These are phyloP conservation scores for Neodiprion pinetum DNA, from an alignment of 1,140 invertebrate species.

Conservation along the genomic window DNA sequence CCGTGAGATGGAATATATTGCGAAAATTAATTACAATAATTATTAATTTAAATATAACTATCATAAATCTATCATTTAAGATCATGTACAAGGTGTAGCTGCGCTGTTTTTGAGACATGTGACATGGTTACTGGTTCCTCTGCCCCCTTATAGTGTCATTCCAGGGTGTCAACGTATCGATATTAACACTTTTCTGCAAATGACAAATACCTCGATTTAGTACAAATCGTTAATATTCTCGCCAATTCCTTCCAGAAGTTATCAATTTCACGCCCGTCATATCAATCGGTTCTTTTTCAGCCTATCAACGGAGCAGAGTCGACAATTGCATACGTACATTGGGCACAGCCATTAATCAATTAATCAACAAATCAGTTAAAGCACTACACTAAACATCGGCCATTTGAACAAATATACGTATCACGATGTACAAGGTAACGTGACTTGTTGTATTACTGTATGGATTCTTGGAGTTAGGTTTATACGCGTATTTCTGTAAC, in stretches of 20 bases:
- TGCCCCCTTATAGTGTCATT: background rate
- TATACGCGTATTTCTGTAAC: too few species aligned
- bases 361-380: background rate
- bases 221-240: too few species aligned
- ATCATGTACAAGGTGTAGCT: constrained; percentile 56
- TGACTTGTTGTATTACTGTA: too few species aligned
- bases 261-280: too few species aligned
- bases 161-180: background rate
- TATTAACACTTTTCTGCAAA: too few species aligned
- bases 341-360: background rate
- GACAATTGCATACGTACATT: background rate
- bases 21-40: background rate
- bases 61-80: constrained; percentile 33
- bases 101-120: constrained; percentile 44
- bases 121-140: constrained; percentile 31
- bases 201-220: too few species aligned
- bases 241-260: too few species aligned
- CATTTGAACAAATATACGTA: background rate
- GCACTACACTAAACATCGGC: background rate
- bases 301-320: background rate
- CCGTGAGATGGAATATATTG: too few species aligned
- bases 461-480: too few species aligned
- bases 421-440: background rate
- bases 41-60: background rate
- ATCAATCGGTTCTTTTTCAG: too few species aligned